These are phyloP conservation scores for Merluccius polli DNA, from an alignment of 2,797 vertebrate genomes.

Conservation along the genomic window DNA sequence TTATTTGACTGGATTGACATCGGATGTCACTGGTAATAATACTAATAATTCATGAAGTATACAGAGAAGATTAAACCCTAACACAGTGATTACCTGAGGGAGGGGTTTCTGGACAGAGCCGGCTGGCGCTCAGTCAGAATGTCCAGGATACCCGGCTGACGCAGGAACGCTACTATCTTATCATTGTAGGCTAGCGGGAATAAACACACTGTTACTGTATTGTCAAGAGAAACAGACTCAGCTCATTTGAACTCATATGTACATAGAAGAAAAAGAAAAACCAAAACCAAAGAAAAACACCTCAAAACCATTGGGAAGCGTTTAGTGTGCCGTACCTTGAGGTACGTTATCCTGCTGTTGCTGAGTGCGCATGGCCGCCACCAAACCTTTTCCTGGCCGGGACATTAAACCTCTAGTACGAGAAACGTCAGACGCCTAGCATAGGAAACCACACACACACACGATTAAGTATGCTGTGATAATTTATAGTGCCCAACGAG, in stretches of 20 bases:
- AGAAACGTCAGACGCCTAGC: conserved; percentile 82
- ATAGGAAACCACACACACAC: not conserved
- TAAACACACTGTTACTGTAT: not conserved
- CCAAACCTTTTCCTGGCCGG: conserved; percentile 79
- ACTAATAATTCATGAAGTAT: not conserved
- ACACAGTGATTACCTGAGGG: conserved; percentile 37
- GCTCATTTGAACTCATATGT: too few species aligned
- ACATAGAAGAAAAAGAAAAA: too few species aligned
- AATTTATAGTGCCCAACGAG: too few species aligned
- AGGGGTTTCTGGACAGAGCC: conserved; percentile 44
- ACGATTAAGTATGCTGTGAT: too few species aligned
- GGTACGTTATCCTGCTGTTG: conserved; percentile 81
- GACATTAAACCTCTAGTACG: conserved; percentile 79
- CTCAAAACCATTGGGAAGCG: too few species aligned
- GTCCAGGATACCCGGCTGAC: conserved; percentile 55
- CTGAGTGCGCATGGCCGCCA: conserved; percentile 81
- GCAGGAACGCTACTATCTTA: conserved; percentile 55
- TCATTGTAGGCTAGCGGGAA: conserved; percentile 49
- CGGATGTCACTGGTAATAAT: too few species aligned
- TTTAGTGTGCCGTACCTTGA: conserved; percentile 63
- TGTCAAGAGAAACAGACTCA: not conserved
- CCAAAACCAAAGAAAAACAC: too few species aligned
- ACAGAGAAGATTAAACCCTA: not conserved
- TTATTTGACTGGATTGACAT: not conserved
- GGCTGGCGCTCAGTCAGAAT: conserved; percentile 53